Evolutionary conservation across 2,888 invertebrate genomes (phyloP), one percentile per base, ranked within the genome.

Genomic region (Tubiluchus corallicola): DNA sequence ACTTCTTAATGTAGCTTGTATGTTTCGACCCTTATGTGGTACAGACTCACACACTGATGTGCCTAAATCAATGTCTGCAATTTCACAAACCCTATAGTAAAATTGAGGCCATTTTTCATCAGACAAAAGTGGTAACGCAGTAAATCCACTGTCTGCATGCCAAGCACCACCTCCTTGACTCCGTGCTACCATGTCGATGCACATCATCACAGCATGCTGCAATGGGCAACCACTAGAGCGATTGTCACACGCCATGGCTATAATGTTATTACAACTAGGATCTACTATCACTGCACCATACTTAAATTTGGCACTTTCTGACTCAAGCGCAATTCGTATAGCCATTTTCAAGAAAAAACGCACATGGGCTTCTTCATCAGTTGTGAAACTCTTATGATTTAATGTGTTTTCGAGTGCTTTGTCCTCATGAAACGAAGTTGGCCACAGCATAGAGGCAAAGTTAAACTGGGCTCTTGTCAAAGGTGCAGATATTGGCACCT

Each of bases 131-230:
- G 29, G 29, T 5, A 9, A 9, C 29, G 29, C 29, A n/a, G 29
- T 9, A n/a, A 29, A 5, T 9, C 19, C 21, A 9, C 1, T 17
- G n/a, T 21, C 40, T 5, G 46, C 38, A n/a, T 48, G 40, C 61
- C 61, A 82, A 1, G 73, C 76, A 1, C 84, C 84, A 1, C 82
- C 82, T 39, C 76, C 74, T 66, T 88, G 88, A 3, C 76, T 73
- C 55, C 70, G 72, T 0, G 92, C 84, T 2, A 92, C 82, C 52
- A 78, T 71, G 63, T 90, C 88, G 45, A 90, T 71, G 5, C 79
- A 79, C 21, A 83, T 65, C 82, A 92, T 87, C 0, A 76, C 68
- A 2, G 83, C 75, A 66, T 94, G 94, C 60, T 79, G 75, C 40
- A 81, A 64, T 0, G 82, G 82, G 66, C 81, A 79, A n/a, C 49